Evolutionary conservation across 1,140 invertebrate genomes (phyloP), one percentile per base, ranked within the genome.

Genomic region (Cephus cinctus): DNA sequence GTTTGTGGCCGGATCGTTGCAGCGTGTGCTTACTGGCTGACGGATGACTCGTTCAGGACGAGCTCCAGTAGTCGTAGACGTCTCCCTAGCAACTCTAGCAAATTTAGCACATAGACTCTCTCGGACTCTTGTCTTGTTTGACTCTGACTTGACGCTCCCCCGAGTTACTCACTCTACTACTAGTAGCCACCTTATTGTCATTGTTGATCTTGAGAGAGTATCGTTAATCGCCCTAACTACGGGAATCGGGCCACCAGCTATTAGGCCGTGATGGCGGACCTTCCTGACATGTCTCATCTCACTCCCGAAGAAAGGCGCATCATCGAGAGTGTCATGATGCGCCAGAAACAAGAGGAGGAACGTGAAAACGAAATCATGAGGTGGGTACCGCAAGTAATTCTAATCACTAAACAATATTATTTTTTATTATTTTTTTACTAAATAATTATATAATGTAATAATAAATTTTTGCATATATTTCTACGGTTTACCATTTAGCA

Each of bases 241-340:
- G 21, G 31, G 22, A n/a, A 45, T 47, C 34, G 5, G 6, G 6
- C 34, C 15, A 5, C 34, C 9, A 15, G 12, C 16, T 11, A 42
- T 40, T 16, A 34, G 45, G 45, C 48, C 57, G 77, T 77, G 72
- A 88, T 88, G 86, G 86, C 86, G 74, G 85, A 88, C 75, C 84
- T 92, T 84, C 95, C 95, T 59, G 96, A 98, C 83, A 85, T 99
- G 65, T 97, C 93, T 69, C 95, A 98, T 80, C 87, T 98, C 67
- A 98, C 94, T 62, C 89, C 93, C 64, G 94, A 98, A 77, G 96
- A 98, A 81, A 84, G 96, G 72, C 87, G 88, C 78, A 96, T 98
- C 81, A 98, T 99, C 76, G 92, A 98, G 78, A 86, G 87, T 65
- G 96, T 99, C 60, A 91, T 98, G 79, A 86, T 94, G 81, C 81